Percentiles rank a stretch among this genome's conserved stretches.
Conservation (phyloP, 1,140 invertebrate species). For the Zaprionus nigranus region DNA sequence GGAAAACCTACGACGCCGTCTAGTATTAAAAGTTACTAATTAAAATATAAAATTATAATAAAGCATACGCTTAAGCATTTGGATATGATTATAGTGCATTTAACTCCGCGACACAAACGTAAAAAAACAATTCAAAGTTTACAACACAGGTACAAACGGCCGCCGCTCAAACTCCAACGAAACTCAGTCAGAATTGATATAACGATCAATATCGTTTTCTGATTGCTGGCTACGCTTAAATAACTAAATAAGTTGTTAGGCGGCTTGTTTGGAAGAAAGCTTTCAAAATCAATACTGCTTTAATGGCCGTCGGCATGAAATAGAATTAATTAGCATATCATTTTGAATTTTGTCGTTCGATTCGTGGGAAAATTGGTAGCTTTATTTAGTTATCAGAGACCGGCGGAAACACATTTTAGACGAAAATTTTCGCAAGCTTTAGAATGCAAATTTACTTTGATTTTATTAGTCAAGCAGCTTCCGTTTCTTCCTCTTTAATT, state of each 20-base stretch:
- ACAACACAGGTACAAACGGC: slow-evolving; percentile 9
- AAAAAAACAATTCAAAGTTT: slow-evolving; percentile 2
- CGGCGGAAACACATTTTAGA: slow-evolving; percentile 58
- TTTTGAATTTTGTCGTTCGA: slow-evolving; percentile 57
- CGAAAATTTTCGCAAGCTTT: slow-evolving; percentile 41
- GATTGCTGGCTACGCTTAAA: slow-evolving; percentile 52
- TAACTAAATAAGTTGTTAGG: slow-evolving; percentile 68
- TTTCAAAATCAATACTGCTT: slow-evolving; percentile 66
- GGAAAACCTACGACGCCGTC: slow-evolving; percentile 1
- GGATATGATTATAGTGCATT: slow-evolving; percentile 67
- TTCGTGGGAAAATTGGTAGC: slow-evolving; percentile 65
- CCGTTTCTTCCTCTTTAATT: background rate
- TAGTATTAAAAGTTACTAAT: slow-evolving; percentile 62
- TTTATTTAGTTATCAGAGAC: slow-evolving; percentile 42
- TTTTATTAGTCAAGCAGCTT: background rate
- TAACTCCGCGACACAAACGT: slow-evolving; percentile 23
- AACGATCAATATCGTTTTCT: slow-evolving; percentile 31
- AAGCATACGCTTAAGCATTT: slow-evolving; percentile 67
- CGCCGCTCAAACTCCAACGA: slow-evolving; percentile 4
- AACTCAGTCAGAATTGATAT: slow-evolving; percentile 34
- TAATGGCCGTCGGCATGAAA: slow-evolving; percentile 61
- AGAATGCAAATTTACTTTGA: slow-evolving; percentile 57
- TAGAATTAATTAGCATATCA: slow-evolving; percentile 79
- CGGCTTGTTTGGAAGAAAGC: slow-evolving; percentile 74
- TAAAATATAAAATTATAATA: slow-evolving; percentile 80